These are phyloP conservation scores for Nasonia oneida DNA, from an alignment of 2,888 invertebrate genomes.

Conservation along the genomic window DNA sequence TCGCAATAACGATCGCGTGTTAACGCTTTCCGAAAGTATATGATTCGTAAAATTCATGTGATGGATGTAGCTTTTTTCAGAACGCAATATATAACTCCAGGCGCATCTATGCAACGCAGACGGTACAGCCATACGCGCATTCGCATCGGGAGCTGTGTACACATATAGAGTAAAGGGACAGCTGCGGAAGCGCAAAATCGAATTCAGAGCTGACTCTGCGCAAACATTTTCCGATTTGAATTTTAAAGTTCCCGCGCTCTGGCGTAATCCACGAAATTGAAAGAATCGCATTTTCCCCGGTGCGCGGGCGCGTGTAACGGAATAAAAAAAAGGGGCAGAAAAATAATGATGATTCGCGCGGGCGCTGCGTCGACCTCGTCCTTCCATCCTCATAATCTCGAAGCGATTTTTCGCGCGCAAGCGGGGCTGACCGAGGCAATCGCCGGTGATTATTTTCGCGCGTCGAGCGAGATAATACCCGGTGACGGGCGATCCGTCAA, in stretches of 20 bases:
- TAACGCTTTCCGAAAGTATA: too few species aligned
- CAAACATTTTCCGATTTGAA: slow-evolving; percentile 18
- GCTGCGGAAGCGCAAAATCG: neutral
- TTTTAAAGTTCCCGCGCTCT: slow-evolving; percentile 6
- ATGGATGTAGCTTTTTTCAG: too few species aligned
- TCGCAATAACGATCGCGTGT: too few species aligned
- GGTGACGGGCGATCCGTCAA: slow-evolving; percentile 10
- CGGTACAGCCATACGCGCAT: neutral
- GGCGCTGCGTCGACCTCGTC: neutral
- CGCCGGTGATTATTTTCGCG: slow-evolving; percentile 8
- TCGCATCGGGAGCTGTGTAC: neutral
- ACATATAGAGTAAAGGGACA: neutral
- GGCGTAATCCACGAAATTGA: neutral
- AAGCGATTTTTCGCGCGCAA: neutral
- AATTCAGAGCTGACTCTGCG: slow-evolving; percentile 21
- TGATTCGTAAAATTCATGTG: too few species aligned
- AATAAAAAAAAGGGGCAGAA: neutral
- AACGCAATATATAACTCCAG: neutral
- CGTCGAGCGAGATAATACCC: neutral
- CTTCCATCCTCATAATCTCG: neutral
- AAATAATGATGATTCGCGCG: neutral
- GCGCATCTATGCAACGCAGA: neutral
- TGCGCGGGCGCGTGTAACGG: neutral
- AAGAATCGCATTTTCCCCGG: neutral
- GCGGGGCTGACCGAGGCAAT: neutral